Base-by-base conservation (phyloP, 2,797 vertebrate species). In the Rhynchotus rufescens region DNA sequence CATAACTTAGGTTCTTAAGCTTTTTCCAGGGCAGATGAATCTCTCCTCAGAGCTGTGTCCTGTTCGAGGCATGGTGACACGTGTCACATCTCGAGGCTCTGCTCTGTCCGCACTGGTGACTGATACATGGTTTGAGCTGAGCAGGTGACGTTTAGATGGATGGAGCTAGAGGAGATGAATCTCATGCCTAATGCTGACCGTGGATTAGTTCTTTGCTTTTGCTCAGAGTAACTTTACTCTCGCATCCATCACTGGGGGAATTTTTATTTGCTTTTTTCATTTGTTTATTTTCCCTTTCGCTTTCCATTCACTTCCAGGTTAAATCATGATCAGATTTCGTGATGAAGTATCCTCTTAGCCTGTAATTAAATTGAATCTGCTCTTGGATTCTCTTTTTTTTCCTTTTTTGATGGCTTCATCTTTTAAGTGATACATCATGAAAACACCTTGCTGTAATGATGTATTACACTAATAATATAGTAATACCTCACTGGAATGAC, bases 361-460 rank as follows among this genome's bases (percentile, higher is more conserved):
- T 81, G 15, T 94, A 97, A 96, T 97, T 97, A 96, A 75, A 84
- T 69, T 92, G 85, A 91, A 87, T 87, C 88, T 88, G 83, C 89
- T 95, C 25, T 10, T 95, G 92, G 71, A 9, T 76, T 82, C 81
- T n/a, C 10, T 19, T 56, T 56, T 73, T 93, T 91, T 90, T 79
- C 71, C 12, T 84, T 84, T 88, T 81, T 67, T 94, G 92, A 97
- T 95, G 94, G 96, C 96, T 97, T 95, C 92, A 95, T 97, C 91
- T 89, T 96, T 44, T 80, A 86, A 90, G 94, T 9, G 14, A 93
- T 96, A 68, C 78, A 92, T 97, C 95, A 88, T 59, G 89, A 72
- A 88, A 95, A 89, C 89, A 94, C 94, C 95, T 94, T 94, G 92
- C 96, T 5, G 80, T 38, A 49, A 94, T 97, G 97, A 96, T 96